Evolutionary conservation across 2,113 vertebrate genomes (phyloP), one percentile per base, ranked within the genome.

Genomic region (Noturus placidus): DNA sequence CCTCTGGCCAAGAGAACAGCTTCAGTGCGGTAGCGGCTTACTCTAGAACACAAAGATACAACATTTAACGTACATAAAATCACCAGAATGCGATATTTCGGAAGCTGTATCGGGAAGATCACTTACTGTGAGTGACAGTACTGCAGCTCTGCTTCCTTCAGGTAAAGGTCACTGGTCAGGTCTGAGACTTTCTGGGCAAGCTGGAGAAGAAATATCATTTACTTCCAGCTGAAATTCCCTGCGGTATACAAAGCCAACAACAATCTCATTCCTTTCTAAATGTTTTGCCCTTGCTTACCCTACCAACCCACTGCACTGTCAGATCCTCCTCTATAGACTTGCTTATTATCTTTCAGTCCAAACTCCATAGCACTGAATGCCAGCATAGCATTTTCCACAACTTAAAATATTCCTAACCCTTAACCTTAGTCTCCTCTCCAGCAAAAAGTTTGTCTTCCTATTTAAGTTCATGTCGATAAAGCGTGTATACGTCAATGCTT

Each of bases 51-150:
- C 25, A 27, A 84, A n/a, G 19, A 82, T 27, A 70, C 1, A 84
- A 1, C 7, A 61, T 35, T 67, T 54, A 25, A 35, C 30, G 5
- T 76, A n/a, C 42, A 27, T 33, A 74, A 30, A 65, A 54, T 14
- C 30, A 22, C 63, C 8, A 76, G 7, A 4, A 46, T 63, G 13
- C 13, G 11, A 38, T 0, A 70, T 38, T 56, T 61, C 19, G 1
- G 22, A 69, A 81, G 52, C 50, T 89, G 35, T 79, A 11, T 52
- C 10, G 38, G 17, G 11, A 5, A 38, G 14, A 46, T 82, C 25
- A 89, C 90, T 92, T 92, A 96, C 95, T 95, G 93, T 90, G 95
- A 94, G 86, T 95, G 93, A 92, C 93, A 95, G 91, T 95, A 91
- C 57, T 95, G 94, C 65, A 95, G 87, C 83, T 96, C 95, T 56